Conservation (phyloP, 2,113 vertebrate genomes). For the Tylochromis polylepis region DNA sequence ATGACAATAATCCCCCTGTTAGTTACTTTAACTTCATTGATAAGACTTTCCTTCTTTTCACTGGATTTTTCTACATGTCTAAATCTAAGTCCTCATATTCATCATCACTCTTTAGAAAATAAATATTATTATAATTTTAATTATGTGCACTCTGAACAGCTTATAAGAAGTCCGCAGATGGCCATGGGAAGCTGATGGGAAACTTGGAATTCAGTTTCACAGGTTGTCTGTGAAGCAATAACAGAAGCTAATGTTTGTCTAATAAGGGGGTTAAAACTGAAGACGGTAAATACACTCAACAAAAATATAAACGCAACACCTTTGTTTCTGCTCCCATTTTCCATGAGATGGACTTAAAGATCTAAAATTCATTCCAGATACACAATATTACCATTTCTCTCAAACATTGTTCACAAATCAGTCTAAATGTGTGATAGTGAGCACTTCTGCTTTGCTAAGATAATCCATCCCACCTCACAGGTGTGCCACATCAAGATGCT, state of each 20-base stretch:
- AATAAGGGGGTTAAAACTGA: neutral
- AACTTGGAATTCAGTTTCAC: conserved; percentile 41
- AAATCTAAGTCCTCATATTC: neutral
- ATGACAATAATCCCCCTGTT: neutral
- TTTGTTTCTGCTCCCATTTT: no score
- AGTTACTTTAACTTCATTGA: neutral
- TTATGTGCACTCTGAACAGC: neutral
- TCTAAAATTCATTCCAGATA: no score
- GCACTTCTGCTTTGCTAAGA: no score
- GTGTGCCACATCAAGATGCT: no score
- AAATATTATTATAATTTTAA: neutral
- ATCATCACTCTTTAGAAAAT: neutral
- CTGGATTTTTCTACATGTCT: neutral
- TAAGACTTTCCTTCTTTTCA: neutral
- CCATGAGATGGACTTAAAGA: no score
- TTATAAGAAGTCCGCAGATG: neutral
- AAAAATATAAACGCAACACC: no score
- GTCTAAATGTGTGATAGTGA: no score
- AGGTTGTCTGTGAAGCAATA: conserved; percentile 1
- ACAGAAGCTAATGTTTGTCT: neutral
- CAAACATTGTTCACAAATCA: no score
- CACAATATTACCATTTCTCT: no score
- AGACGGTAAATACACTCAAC: neutral
- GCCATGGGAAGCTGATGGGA: conserved; percentile 25
- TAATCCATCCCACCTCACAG: no score